phyloP scores from a whole-genome alignment of 92 coral and sea anemone species.

The Zoanthus solanderi region DNA sequence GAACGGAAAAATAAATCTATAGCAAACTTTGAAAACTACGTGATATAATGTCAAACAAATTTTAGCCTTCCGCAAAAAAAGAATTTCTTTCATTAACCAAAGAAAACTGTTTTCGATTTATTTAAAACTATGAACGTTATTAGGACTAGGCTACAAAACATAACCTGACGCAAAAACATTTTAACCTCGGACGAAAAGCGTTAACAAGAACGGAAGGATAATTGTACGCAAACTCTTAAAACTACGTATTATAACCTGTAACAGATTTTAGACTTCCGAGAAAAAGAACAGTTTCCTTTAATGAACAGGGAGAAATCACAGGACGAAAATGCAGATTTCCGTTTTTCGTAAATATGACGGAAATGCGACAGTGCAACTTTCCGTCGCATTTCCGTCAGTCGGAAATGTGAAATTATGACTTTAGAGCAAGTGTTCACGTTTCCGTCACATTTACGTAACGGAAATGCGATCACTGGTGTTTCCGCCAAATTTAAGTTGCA shows the following conservation, averaged over 20 bases:
- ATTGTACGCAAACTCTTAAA: too few species aligned
- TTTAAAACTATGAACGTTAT: too few species aligned
- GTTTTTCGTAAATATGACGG: constrained; percentile 6
- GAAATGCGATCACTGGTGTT: constrained; percentile 5
- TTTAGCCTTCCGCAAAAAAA: constrained; percentile 17
- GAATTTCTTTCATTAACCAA: too few species aligned
- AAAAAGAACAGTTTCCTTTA: too few species aligned
- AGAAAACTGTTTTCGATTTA: too few species aligned
- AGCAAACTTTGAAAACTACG: constrained; percentile 14
- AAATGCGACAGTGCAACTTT: constrained; percentile 4
- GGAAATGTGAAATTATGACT: constrained; percentile 13
- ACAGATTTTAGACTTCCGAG: too few species aligned
- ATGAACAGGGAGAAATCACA: too few species aligned
- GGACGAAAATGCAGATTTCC: constrained; percentile 5
- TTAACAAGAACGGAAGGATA: too few species aligned
- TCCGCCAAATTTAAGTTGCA: constrained; percentile 16
- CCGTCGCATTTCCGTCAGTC: constrained; percentile 26
- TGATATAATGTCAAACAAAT: constrained; percentile 15
- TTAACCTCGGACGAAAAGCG: too few species aligned
- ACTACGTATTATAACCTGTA: too few species aligned
- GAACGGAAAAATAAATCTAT: background rate
- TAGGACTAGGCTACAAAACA: too few species aligned
- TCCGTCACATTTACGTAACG: constrained; percentile 29
- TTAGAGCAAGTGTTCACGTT: constrained; percentile 10
- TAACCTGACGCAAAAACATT: too few species aligned